Conservation (phyloP, 2,888 invertebrate species). For the Metacarcinus magister region DNA sequence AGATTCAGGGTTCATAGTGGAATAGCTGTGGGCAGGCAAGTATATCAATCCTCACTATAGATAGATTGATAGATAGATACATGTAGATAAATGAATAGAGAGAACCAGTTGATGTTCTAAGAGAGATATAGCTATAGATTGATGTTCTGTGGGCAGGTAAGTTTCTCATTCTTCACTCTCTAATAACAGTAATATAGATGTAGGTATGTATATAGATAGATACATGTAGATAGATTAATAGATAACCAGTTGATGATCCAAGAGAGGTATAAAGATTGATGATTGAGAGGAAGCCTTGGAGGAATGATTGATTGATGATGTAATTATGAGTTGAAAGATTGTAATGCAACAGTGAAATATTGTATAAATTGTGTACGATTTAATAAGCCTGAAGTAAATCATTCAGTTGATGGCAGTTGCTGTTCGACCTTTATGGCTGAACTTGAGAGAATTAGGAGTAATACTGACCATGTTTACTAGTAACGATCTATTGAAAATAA, state of each 20-base stretch:
- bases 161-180: not conserved
- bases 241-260: no score
- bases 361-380: conserved; percentile 52
- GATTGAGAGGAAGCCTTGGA: no score
- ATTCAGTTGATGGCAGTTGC: conserved; percentile 21
- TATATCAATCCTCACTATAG: not conserved
- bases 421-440: not conserved
- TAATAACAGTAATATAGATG: not conserved
- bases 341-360: not conserved
- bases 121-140: no score
- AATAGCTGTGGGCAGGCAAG: conserved; percentile 69
- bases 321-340: no score
- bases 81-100: no score
- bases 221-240: no score
- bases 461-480: not conserved
- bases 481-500: conserved; percentile 14
- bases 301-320: no score
- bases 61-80: not conserved
- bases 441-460: not conserved
- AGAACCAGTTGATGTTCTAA: no score
- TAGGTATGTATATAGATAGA: no score
- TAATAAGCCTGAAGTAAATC: conserved; percentile 11
- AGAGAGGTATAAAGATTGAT: no score
- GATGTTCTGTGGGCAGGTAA: conserved; percentile 51
- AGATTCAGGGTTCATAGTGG: conserved; percentile 59